Conservation (phyloP, 2,113 vertebrate species). For the Galeopterus variegatus region DNA sequence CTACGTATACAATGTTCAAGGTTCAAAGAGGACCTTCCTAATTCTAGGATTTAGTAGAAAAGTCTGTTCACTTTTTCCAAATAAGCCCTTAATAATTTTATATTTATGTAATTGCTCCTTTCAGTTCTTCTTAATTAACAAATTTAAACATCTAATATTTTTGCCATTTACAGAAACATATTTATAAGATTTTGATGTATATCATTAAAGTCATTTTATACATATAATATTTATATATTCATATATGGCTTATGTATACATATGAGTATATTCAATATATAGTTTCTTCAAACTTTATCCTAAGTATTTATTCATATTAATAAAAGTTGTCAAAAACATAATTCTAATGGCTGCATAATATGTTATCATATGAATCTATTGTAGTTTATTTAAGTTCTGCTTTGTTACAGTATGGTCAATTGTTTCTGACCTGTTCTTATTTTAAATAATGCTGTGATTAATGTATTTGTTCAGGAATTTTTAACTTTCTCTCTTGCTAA, state of each 20-base stretch:
- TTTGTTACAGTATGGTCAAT: background rate
- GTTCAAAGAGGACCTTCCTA: background rate
- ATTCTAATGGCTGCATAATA: background rate
- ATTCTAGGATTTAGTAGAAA: background rate
- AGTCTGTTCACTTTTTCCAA: background rate
- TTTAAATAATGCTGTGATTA: background rate
- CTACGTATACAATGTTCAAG: background rate
- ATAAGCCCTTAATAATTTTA: background rate
- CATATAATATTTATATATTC: background rate
- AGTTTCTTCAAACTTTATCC: constrained; percentile 17
- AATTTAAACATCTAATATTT: background rate
- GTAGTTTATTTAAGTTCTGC: constrained; percentile 14
- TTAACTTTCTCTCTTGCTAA: constrained; percentile 4
- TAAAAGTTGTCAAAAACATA: background rate
- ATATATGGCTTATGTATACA: background rate
- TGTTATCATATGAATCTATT: background rate
- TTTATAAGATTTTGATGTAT: background rate
- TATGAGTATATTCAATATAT: background rate
- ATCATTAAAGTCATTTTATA: background rate
- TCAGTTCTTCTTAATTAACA: background rate
- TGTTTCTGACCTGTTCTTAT: background rate
- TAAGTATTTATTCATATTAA: background rate
- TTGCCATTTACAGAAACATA: background rate
- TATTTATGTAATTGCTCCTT: background rate
- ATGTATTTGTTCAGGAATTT: background rate